These are phyloP conservation scores for Bugulina stolonifera DNA, from an alignment of 2,888 invertebrate species.

Conservation along the genomic window DNA sequence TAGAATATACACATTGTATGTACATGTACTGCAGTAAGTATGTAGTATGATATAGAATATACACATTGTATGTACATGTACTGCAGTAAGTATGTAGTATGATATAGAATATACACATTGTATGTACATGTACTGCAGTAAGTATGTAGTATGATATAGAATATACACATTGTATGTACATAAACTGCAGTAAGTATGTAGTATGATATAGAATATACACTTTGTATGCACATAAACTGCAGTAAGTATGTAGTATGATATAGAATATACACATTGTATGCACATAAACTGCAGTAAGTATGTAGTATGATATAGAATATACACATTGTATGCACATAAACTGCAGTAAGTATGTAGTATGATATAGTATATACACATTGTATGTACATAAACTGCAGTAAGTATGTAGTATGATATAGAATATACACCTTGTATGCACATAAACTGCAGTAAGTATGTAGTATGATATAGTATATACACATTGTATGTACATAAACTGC, in stretches of 20 bases:
- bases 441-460: background rate
- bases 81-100: too few relatives aligned
- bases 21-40: too few relatives aligned
- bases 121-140: too few relatives aligned
- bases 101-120: too few relatives aligned
- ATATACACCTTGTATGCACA: background rate
- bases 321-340: background rate
- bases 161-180: background rate
- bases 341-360: background rate
- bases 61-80: too few relatives aligned
- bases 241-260: background rate
- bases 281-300: background rate
- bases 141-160: too few relatives aligned
- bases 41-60: too few relatives aligned
- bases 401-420: background rate
- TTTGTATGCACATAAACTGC: background rate
- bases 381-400: background rate
- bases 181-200: background rate
- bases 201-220: background rate
- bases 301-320: background rate
- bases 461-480: background rate
- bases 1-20: background rate
- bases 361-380: background rate
- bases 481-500: too few relatives aligned
- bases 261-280: background rate